Conservation (phyloP, 2,113 vertebrate genomes). For the Ceyx cyanopectus region DNA sequence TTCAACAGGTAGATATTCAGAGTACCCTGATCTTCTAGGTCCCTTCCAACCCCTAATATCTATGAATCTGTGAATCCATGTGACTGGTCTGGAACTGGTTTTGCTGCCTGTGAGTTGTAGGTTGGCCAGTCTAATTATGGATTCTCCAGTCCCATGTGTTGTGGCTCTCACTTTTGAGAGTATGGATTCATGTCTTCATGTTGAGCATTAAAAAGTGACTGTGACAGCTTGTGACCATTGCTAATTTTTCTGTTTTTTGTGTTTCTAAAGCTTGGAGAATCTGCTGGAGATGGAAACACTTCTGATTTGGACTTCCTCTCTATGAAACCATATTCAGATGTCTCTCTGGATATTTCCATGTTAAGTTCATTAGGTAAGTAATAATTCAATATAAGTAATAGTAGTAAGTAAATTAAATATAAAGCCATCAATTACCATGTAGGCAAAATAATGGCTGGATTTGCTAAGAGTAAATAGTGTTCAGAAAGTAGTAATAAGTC, state of each 20-base stretch:
- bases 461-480: not conserved
- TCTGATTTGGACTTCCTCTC: constrained; percentile 93
- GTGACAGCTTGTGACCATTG: not conserved
- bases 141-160: not conserved
- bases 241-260: not conserved
- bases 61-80: too few relatives aligned
- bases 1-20: not conserved
- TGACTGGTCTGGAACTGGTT: not conserved
- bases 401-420: not conserved
- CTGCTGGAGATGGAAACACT: constrained; percentile 78
- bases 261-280: constrained; percentile 81
- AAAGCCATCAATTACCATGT: not conserved
- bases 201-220: not conserved
- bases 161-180: not conserved
- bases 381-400: not conserved
- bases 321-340: constrained; percentile 90
- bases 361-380: constrained; percentile 89
- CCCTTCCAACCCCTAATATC: too few relatives aligned
- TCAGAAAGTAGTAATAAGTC: not conserved
- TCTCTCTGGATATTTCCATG: constrained; percentile 93
- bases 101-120: not conserved
- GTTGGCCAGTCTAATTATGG: not conserved
- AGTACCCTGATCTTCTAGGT: too few relatives aligned
- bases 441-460: not conserved
- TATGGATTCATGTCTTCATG: not conserved